These are phyloP conservation scores for Solenodon paradoxus DNA, from an alignment of 2,113 vertebrate genomes.

Conservation along the genomic window DNA sequence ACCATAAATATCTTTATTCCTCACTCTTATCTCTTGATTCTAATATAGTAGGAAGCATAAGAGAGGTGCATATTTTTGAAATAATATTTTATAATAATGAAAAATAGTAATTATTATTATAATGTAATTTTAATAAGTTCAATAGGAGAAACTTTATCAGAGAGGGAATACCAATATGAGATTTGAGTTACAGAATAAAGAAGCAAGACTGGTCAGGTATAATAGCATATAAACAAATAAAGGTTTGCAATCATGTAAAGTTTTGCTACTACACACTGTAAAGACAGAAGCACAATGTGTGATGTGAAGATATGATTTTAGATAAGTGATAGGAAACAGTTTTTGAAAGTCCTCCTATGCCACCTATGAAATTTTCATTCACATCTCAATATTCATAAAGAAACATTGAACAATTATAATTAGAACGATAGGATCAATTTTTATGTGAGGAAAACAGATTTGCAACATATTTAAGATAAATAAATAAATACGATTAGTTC, in stretches of 20 bases:
- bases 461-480: background rate
- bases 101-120: background rate
- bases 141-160: background rate
- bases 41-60: background rate
- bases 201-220: background rate
- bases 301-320: background rate
- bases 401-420: background rate
- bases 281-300: background rate
- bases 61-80: background rate
- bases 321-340: background rate
- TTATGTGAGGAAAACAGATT: background rate
- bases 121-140: background rate
- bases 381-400: no score
- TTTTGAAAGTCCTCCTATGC: background rate
- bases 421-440: background rate
- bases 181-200: background rate
- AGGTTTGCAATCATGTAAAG: background rate
- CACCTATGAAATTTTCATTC: background rate
- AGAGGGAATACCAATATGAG: background rate
- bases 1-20: background rate
- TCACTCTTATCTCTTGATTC: background rate
- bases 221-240: background rate
- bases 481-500: no score
- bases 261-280: accelerated
- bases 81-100: background rate